Conservation (phyloP, 2,113 vertebrate species). For the Telmatochromis sp. region DNA sequence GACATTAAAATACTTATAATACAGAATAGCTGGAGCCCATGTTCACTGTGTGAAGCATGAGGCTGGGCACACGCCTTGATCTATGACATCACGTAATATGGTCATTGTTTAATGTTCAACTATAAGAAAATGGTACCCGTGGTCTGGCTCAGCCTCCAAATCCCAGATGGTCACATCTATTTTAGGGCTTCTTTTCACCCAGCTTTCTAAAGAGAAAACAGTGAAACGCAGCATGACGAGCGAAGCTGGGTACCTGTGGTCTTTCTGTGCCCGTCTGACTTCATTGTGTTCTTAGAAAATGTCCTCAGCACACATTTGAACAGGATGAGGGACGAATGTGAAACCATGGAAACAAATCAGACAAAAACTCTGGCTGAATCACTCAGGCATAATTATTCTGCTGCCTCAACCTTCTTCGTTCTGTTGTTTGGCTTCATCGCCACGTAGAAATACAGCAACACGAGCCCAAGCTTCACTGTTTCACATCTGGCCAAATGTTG, state of each 20-base stretch:
- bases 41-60: not conserved
- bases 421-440: not conserved
- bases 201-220: not conserved
- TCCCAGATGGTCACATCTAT: not conserved
- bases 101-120: not conserved
- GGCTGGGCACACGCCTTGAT: not conserved
- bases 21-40: not conserved
- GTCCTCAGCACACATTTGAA: constrained; percentile 23
- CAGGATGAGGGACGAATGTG: constrained; percentile 19
- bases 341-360: constrained; percentile 60
- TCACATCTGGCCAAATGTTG: not conserved
- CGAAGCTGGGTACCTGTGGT: not conserved
- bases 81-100: not conserved
- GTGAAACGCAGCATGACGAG: not conserved
- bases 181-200: not conserved
- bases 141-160: not conserved
- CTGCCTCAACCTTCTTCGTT: not conserved
- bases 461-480: not conserved
- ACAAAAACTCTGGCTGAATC: constrained; percentile 42
- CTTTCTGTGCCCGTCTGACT: not conserved
- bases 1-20: not conserved
- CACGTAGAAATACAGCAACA: not conserved
- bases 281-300: constrained; percentile 21
- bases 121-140: not conserved
- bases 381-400: constrained; percentile 23